Base-by-base conservation (phyloP, 2,797 vertebrate genomes). In the Tachyglossus aculeatus region DNA sequence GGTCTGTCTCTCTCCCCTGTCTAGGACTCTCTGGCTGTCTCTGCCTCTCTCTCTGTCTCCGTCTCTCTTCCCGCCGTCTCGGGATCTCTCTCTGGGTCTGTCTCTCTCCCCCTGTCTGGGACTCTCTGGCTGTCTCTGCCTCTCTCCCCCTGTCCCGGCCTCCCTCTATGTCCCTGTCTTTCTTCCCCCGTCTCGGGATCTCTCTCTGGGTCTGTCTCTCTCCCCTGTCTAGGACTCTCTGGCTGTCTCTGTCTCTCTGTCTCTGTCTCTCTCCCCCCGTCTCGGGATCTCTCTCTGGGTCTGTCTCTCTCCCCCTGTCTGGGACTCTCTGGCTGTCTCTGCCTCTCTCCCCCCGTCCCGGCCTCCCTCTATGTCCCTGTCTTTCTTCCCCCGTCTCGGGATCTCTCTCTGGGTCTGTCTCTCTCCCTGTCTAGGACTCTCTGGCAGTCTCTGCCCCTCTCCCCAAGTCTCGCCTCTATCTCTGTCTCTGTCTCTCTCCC, bases 131-230 rank as follows among this genome's bases (percentile, higher is more conserved):
- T n/a, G 69, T 83, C 83, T 73, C 89, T 85, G 88, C 79, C 80
- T 90, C 92, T 90, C 41, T 44, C n/a, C 9, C 13, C 14, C 8
- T 38, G 18, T 38, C 18, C 37, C 36, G 37, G 36, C n/a, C n/a
- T 37, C 14, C 6, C 36, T 7, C 36, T 15, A 37, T 7, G 22
- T 43, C 21, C 19, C n/a, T 43, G 10, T 22, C 41, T 43, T 41
- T 94, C 94, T 94, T 93, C 15, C 47, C 83, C 88, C 92, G 92
- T 93, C 93, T 93, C 90, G 87, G n/a, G n/a, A 80, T 81, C 83
- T 82, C 86, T 45, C 22, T 45, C 22, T 45, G 7, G 24, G 41
- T 22, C 44, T 45, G 44, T 15, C 24, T 27, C 44, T 27, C 44
- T 16, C 14, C 11, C 27, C n/a, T n/a, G 93, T 94, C 94, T 94